A percentile compares a stretch with the other conserved stretches of the same genome.
phyloP scores from a whole-genome alignment of 2,888 invertebrate species.

The Pediacus dermestoides region DNA sequence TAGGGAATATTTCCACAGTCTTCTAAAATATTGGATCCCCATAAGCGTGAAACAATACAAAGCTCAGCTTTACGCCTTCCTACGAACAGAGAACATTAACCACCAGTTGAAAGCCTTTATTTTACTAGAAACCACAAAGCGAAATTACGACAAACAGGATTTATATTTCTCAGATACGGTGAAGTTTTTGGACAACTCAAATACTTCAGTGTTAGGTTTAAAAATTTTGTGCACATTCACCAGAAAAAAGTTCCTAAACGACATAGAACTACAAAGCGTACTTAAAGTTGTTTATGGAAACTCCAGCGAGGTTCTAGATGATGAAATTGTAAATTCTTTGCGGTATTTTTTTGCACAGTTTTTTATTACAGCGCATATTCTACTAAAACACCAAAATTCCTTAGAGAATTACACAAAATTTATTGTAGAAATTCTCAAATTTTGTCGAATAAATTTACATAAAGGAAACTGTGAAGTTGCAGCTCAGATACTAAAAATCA shows the following conservation, averaged over 20 bases:
- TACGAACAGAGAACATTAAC: conserved; percentile 19
- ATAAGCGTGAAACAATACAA: conserved; percentile 25
- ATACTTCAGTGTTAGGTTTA: conserved; percentile 23
- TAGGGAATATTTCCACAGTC: conserved; percentile 36
- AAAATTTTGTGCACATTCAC: conserved; percentile 26
- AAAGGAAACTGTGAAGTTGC: conserved; percentile 25
- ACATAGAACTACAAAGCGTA: conserved; percentile 21
- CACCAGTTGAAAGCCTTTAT: conserved; percentile 24
- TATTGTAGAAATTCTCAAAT: conserved; percentile 23
- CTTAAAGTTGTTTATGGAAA: conserved; percentile 22
- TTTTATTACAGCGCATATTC: conserved; percentile 10
- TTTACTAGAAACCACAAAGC: conserved; percentile 28
- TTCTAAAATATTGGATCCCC: conserved; percentile 36
- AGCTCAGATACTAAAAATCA: conserved; percentile 26
- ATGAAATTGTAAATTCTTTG: conserved; percentile 7
- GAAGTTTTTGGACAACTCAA: conserved; percentile 17
- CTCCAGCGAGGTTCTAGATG: conserved; percentile 7
- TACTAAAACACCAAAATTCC: conserved; percentile 8
- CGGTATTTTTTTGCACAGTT: conserved; percentile 9
- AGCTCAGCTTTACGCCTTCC: conserved; percentile 28
- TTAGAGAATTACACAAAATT: conserved; percentile 21
- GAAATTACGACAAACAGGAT: background rate
- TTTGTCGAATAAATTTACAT: conserved; percentile 18
- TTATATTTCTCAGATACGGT: conserved; percentile 13
- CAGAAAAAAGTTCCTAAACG: conserved; percentile 25